Evolutionary conservation across 1,140 invertebrate genomes (phyloP).

Genomic region (Galleria mellonella): DNA sequence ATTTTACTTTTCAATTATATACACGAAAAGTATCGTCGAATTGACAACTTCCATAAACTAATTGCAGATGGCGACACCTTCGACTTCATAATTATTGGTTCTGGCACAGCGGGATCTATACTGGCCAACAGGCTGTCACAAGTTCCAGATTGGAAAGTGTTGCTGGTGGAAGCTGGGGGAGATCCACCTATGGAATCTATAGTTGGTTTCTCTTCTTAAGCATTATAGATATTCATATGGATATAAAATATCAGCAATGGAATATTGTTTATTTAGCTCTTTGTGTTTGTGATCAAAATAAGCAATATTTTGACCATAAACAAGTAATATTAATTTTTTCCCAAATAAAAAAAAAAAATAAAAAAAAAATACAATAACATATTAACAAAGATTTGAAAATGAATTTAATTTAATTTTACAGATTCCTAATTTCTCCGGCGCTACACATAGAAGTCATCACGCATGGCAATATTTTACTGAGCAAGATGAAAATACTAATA

Average conservation of each 20-base stretch:
- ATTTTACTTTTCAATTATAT: no score
- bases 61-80: conserved; percentile 42
- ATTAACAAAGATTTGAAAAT: no score
- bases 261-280: background rate
- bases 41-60: no score
- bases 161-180: conserved; percentile 91
- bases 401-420: no score
- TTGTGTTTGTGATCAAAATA: no score
- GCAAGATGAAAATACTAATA: conserved; percentile 37
- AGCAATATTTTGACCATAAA: no score
- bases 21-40: no score
- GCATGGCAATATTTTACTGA: conserved; percentile 57
- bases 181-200: conserved; percentile 71
- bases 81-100: conserved; percentile 54
- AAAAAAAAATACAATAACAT: no score
- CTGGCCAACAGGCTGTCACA: conserved; percentile 89
- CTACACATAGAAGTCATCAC: conserved; percentile 34
- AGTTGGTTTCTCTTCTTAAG: conserved; percentile 29
- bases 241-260: background rate
- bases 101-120: conserved; percentile 79
- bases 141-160: conserved; percentile 84
- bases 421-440: conserved; percentile 49
- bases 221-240: no score
- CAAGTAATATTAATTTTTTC: no score
- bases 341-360: no score